phyloP scores from a whole-genome alignment of 1,140 invertebrate species.

The Brachionus paranguensis region DNA sequence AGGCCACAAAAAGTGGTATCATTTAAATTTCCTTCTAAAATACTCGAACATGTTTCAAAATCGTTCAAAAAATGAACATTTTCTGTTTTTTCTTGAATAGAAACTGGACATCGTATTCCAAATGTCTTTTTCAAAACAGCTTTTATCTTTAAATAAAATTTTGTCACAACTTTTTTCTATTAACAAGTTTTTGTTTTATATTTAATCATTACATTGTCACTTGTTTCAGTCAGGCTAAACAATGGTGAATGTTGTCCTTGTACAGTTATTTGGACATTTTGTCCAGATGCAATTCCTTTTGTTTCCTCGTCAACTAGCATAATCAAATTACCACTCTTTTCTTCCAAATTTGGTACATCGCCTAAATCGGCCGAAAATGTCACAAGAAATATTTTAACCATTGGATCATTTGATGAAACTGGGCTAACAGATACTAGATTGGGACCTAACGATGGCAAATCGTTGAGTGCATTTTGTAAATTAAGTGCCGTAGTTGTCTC shows the following conservation, averaged over 20 bases:
- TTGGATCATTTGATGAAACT: not conserved
- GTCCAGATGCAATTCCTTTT: not conserved
- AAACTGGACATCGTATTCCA: slow-evolving; percentile 29
- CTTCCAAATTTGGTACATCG: not conserved
- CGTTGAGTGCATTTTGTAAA: slow-evolving; percentile 18
- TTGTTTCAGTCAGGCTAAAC: not conserved
- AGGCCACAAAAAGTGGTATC: slow-evolving; percentile 32
- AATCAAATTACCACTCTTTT: not conserved
- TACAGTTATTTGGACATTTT: not conserved
- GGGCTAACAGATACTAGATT: not conserved
- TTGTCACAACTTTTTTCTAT: not conserved
- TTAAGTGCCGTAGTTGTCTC: not conserved
- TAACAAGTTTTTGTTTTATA: not conserved
- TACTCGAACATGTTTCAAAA: slow-evolving; percentile 6
- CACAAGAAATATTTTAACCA: not conserved
- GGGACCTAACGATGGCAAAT: slow-evolving; percentile 7
- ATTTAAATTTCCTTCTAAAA: not conserved
- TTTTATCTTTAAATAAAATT: not conserved
- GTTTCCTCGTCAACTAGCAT: not conserved
- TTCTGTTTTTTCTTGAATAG: not conserved
- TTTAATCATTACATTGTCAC: not conserved
- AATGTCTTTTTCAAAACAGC: not conserved
- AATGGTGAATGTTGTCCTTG: not conserved
- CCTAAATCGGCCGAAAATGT: slow-evolving; percentile 1
- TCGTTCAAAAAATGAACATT: not conserved